A percentile compares a stretch with the other conserved stretches of the same genome.
These are phyloP conservation scores for Crematogaster levior DNA, from an alignment of 2,888 invertebrate species.

Conservation along the genomic window DNA sequence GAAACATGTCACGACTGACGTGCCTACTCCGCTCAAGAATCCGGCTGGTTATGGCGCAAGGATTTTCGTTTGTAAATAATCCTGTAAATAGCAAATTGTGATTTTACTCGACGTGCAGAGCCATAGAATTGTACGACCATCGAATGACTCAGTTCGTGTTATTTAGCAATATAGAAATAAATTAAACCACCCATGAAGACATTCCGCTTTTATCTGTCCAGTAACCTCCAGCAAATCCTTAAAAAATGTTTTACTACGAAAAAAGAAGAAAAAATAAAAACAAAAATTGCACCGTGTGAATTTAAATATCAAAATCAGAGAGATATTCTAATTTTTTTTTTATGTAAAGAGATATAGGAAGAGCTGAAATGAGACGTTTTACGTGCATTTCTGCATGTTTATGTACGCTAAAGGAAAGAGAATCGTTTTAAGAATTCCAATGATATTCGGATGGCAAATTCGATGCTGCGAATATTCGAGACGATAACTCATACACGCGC, in stretches of 20 bases:
- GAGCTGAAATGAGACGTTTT: not conserved
- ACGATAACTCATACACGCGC: not conserved
- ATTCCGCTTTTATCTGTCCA: constrained; percentile 37
- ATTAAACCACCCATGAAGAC: constrained; percentile 80
- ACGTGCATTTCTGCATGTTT: not conserved
- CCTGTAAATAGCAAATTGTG: constrained; percentile 83
- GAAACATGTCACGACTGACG: too few species aligned
- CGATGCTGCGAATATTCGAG: not conserved
- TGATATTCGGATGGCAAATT: constrained; percentile 8
- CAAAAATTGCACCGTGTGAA: not conserved
- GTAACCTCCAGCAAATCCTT: not conserved
- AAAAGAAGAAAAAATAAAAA: not conserved
- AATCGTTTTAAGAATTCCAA: not conserved
- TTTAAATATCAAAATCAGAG: not conserved
- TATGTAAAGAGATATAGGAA: not conserved
- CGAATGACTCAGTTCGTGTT: constrained; percentile 83
- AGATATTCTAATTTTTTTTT: not conserved
- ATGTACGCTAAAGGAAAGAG: not conserved
- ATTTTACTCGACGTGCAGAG: constrained; percentile 80
- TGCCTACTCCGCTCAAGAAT: not conserved
- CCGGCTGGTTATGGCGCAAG: constrained; percentile 20
- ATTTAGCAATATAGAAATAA: constrained; percentile 84
- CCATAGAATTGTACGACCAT: constrained; percentile 79
- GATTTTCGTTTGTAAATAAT: constrained; percentile 67
- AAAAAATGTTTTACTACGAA: not conserved